Evolutionary conservation across 2,797 vertebrate species (phyloP), one percentile per base, ranked within the genome.

Genomic region (Lemur catta): DNA sequence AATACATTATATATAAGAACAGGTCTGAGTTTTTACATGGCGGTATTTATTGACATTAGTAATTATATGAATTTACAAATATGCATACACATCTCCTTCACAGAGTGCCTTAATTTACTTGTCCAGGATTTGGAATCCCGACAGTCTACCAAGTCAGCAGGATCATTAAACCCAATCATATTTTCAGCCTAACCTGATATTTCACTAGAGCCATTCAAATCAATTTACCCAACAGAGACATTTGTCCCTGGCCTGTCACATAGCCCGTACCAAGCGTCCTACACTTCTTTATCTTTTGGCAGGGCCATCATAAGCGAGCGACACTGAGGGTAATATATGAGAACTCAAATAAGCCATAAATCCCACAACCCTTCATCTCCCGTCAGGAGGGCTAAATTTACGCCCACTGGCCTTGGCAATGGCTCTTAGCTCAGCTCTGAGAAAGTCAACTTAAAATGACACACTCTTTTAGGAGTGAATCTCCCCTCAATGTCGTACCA

Each of bases 261-360:
- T 50, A 96, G 98, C 98, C 99, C 96, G 75, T 98, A 98, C 96
- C 97, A 96, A 98, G 97, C 91, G 92, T 98, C 98, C 98, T 98
- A 96, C 97, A 98, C 98, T 99, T 99, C 98, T 99, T 99, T 99
- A 99, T 99, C 98, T 99, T 98, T 98, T 99, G 98, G 98, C 99
- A 98, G 98, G 97, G 98, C 98, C 98, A 99, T 99, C 98, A 98
- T 98, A 99, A 98, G 98, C 98, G 97, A 98, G 97, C 13, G 90
- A 98, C 99, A 98, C 86, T 80, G 93, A 98, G 90, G 94, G 95
- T 99, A 98, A 99, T 99, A 76, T 98, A 99, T 99, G 98, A 98
- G 97, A 98, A 98, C 98, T 98, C 98, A 98, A 98, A 97, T 98
- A 98, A 98, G 98, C 97, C 93, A 99, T 99, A 98, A 99, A 99